Conservation (phyloP, 2,113 vertebrate genomes). For the Rhipidura dahli region DNA sequence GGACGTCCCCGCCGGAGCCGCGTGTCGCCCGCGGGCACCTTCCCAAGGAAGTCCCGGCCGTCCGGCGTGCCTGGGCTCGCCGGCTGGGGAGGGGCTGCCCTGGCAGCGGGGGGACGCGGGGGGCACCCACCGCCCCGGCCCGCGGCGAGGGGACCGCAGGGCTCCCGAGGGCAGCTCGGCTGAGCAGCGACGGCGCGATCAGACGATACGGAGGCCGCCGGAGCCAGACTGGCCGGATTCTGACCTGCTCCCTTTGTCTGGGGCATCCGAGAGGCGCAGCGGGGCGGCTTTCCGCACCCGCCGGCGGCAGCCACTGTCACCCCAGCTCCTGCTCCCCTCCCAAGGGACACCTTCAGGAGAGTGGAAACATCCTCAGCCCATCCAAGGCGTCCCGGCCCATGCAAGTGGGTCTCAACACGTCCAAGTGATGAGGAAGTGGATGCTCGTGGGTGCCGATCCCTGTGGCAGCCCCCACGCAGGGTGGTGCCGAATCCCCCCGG, state of each 20-base stretch:
- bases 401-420: not conserved
- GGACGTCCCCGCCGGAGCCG: not conserved
- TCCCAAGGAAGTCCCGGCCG: conserved; percentile 34
- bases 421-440: fast-evolving
- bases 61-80: not conserved
- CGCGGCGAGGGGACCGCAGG: not conserved
- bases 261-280: not conserved
- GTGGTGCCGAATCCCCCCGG: not conserved
- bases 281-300: not conserved
- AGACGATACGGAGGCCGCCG: not conserved
- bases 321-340: not conserved
- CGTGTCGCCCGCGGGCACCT: not conserved
- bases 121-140: not conserved
- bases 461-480: not conserved
- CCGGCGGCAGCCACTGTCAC: not conserved
- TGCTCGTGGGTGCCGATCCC: not conserved
- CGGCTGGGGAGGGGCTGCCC: not conserved
- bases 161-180: not conserved
- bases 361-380: not conserved
- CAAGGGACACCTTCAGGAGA: not conserved
- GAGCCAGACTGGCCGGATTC: conserved; percentile 50
- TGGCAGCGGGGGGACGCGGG: not conserved
- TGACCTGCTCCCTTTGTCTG: conserved; percentile 37
- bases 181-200: not conserved
- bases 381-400: not conserved